Conservation (phyloP, 2,113 vertebrate genomes). For the Oostethus manadensis region DNA sequence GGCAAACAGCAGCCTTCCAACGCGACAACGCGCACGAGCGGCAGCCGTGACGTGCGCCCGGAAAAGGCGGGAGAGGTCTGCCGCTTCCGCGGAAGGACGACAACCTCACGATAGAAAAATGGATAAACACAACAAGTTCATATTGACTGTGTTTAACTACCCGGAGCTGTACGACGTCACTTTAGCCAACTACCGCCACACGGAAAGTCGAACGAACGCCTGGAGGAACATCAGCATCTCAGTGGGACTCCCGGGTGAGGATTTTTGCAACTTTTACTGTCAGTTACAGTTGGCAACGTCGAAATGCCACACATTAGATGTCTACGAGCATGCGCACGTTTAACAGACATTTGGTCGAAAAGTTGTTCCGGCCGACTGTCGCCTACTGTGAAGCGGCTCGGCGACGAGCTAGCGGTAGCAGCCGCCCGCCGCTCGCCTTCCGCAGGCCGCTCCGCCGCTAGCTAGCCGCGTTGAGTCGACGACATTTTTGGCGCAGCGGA, state of each 20-base stretch:
- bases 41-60: constrained; percentile 46
- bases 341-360: background rate
- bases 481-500: background rate
- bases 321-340: background rate
- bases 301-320: background rate
- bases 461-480: background rate
- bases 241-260: constrained; percentile 60
- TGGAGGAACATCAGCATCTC: constrained; percentile 59
- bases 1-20: too few species aligned
- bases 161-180: constrained; percentile 68
- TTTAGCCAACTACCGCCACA: constrained; percentile 62
- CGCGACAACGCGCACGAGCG: background rate
- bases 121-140: constrained; percentile 72
- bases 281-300: background rate
- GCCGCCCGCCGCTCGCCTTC: constrained; percentile 30
- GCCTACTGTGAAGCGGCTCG: constrained; percentile 21
- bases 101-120: constrained; percentile 43
- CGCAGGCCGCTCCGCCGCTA: constrained; percentile 44
- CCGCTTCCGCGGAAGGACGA: constrained; percentile 51
- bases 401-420: constrained; percentile 59
- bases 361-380: background rate
- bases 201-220: constrained; percentile 57
- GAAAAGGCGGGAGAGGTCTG: constrained; percentile 66
- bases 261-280: constrained; percentile 42
- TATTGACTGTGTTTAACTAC: constrained; percentile 59